Evolutionary conservation across 2,888 invertebrate species (phyloP).

Genomic region (Synergus gifuensis): DNA sequence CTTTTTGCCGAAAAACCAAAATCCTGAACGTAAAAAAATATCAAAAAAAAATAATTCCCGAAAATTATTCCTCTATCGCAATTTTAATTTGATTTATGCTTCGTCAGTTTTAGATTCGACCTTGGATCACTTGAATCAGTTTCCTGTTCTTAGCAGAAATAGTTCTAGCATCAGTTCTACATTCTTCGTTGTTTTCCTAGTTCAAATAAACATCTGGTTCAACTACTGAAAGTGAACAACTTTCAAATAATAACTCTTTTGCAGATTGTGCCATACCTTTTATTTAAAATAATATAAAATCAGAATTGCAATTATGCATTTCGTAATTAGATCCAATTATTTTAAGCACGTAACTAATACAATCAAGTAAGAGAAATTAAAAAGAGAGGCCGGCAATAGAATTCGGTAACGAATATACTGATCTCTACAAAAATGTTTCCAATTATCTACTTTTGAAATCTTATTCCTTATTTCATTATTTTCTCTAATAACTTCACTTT

Average conservation of each 20-base stretch:
- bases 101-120: constrained; percentile 12
- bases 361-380: not conserved
- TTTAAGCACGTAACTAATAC: constrained; percentile 6
- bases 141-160: constrained; percentile 32
- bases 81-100: not conserved
- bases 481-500: not conserved
- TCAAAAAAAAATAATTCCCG: too few species aligned
- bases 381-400: not conserved
- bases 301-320: constrained; percentile 14
- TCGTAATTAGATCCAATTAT: constrained; percentile 30
- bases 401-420: not conserved
- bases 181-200: constrained; percentile 9
- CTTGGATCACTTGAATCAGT: constrained; percentile 12
- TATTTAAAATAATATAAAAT: not conserved
- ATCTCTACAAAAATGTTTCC: not conserved
- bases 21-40: too few species aligned
- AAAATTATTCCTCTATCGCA: not conserved
- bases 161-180: constrained; percentile 6
- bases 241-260: not conserved
- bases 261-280: not conserved
- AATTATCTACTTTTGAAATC: not conserved
- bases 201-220: constrained; percentile 16
- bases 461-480: not conserved
- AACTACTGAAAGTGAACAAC: not conserved
- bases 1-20: too few species aligned